These are phyloP conservation scores for Gortyna flavago DNA, from an alignment of 2,888 invertebrate species.

Conservation along the genomic window DNA sequence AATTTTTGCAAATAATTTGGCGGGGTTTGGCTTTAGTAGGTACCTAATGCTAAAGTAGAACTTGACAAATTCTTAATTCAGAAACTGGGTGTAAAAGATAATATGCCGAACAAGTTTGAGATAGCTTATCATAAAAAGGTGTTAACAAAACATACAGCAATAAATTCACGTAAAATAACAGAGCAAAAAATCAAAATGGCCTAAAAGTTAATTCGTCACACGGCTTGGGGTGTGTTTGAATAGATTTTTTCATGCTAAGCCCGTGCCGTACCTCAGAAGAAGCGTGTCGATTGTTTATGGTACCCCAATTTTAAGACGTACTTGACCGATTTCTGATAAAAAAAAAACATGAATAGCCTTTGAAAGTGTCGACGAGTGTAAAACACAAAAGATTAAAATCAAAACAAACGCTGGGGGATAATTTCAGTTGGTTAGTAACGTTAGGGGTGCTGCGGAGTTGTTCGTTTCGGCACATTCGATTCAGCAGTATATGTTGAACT, in stretches of 20 bases:
- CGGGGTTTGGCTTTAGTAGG: too few species aligned
- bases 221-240: background rate
- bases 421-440: constrained; percentile 1
- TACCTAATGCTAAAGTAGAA: background rate
- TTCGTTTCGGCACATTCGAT: background rate
- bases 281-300: constrained; percentile 4
- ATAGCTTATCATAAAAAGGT: background rate
- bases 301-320: constrained; percentile 3
- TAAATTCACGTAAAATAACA: background rate
- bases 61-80: background rate
- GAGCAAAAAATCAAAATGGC: background rate
- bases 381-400: constrained; percentile 34
- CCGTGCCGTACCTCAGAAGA: background rate
- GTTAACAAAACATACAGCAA: too few species aligned
- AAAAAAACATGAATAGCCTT: constrained; percentile 5
- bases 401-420: constrained; percentile 47
- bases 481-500: too few species aligned
- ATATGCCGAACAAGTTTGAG: background rate
- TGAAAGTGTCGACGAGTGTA: constrained; percentile 13
- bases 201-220: background rate
- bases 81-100: background rate
- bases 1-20: background rate
- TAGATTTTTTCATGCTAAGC: background rate
- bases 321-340: constrained; percentile 22
- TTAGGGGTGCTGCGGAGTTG: background rate